A percentile compares a stretch with the other conserved stretches of the same genome.
Evolutionary conservation across 2,888 invertebrate genomes (phyloP).

Genomic region (Epirrhoe alternata): DNA sequence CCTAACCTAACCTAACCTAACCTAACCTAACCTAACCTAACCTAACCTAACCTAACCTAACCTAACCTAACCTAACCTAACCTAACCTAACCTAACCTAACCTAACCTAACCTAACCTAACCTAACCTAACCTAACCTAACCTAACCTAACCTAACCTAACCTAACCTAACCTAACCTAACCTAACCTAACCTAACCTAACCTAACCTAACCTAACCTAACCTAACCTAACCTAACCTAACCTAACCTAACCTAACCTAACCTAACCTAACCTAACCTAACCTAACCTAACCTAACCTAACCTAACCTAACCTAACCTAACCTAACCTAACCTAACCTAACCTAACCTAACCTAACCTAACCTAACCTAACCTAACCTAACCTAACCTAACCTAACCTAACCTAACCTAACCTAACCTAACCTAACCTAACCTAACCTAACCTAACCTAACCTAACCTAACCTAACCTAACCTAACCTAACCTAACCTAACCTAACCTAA

Average conservation of each 20-base stretch:
- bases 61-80: no score
- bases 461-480: slow-evolving; percentile 1
- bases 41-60: no score
- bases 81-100: no score
- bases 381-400: slow-evolving; percentile 1
- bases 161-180: slow-evolving; percentile 1
- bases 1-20: no score
- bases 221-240: slow-evolving; percentile 1
- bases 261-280: slow-evolving; percentile 1
- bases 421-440: slow-evolving; percentile 1
- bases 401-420: slow-evolving; percentile 1
- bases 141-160: background rate
- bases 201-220: slow-evolving; percentile 1
- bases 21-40: no score
- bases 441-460: slow-evolving; percentile 1
- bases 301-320: slow-evolving; percentile 1
- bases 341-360: slow-evolving; percentile 1
- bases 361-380: slow-evolving; percentile 1
- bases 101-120: no score
- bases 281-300: slow-evolving; percentile 1
- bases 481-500: slow-evolving; percentile 1
- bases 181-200: slow-evolving; percentile 1
- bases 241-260: slow-evolving; percentile 1
- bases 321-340: slow-evolving; percentile 1
- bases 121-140: no score